Evolutionary conservation across 2,888 invertebrate species (phyloP).

Genomic region (Cataglyphis cursor): DNA sequence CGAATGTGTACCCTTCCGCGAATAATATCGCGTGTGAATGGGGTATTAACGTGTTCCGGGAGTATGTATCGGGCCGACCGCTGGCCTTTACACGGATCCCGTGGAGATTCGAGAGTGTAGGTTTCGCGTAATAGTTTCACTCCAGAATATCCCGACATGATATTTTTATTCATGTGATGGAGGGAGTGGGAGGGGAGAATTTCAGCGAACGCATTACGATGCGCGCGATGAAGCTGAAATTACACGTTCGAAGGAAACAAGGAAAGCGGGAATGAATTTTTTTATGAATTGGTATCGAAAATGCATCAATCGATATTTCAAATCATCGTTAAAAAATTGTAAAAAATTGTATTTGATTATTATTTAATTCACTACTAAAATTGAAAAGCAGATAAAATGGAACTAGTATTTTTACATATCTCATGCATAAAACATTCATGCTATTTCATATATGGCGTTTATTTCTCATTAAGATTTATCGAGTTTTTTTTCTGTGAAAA

Average conservation of each 20-base stretch:
- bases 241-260: neutral
- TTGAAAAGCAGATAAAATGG: neutral
- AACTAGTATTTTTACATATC: neutral
- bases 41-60: conserved; percentile 33
- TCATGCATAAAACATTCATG: neutral
- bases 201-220: conserved; percentile 50
- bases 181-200: neutral
- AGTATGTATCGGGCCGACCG: conserved; percentile 38
- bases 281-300: neutral
- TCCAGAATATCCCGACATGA: conserved; percentile 41
- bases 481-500: neutral
- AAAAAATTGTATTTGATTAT: neutral
- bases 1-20: conserved; percentile 53
- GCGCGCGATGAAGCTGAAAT: conserved; percentile 42
- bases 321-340: neutral
- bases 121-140: conserved; percentile 48
- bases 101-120: conserved; percentile 43
- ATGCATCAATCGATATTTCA: neutral
- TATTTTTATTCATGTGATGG: conserved; percentile 33
- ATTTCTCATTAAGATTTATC: conserved; percentile 1
- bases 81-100: conserved; percentile 33
- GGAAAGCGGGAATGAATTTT: neutral
- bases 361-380: neutral
- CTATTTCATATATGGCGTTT: neutral
- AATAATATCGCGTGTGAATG: conserved; percentile 56